Base-by-base conservation (phyloP, 2,113 vertebrate genomes). In the Chlamydotis undulata region DNA sequence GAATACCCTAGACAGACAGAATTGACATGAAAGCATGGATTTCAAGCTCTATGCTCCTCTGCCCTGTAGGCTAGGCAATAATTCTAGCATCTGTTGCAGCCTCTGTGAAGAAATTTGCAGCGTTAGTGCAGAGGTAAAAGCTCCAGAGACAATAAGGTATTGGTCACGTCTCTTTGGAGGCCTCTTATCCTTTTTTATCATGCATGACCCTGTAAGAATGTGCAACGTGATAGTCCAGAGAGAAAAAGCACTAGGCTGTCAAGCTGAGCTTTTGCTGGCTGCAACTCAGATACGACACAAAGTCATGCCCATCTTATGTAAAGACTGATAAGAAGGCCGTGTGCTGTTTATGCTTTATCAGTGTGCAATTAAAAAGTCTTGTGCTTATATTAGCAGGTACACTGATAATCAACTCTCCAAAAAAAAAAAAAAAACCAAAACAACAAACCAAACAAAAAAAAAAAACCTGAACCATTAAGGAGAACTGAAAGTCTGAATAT, bases 121-220 rank as follows among this genome's bases (percentile, higher is more conserved):
- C n/a, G 43, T 71, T 9, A 82, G 19, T 6, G 45, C 29, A 68
- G 50, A 90, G 37, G 49, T 67, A 79, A 92, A 89, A 96, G 35
- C 59, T 71, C 21, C 28, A 29, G 22, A 73, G 61, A 94, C 67
- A 93, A 76, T 87, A 91, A 89, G 29, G 60, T 88, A 80, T 60
- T 6, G 2, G 68, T 82, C 64, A 85, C 10, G 17, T 29, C 70
- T 93, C 56, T 85, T 14, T 59, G 76, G 79, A 68, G 76, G 63
- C 56, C 29, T 29, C 63, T 94, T 80, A 89, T 65, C 89, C 74
- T 28, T 94, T 89, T 90, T 90, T 70, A 89, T 81, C 79, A 24
- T 47, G 69, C 52, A 65, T 89, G 94, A 93, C 95, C 64, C 92
- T 67, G n/a, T 60, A 95, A 96, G 93, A 95, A 97, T 97, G 95